Evolutionary conservation across 2,888 invertebrate species (phyloP), one percentile per base, ranked within the genome.

Genomic region (Drosophila peninsularis): DNA sequence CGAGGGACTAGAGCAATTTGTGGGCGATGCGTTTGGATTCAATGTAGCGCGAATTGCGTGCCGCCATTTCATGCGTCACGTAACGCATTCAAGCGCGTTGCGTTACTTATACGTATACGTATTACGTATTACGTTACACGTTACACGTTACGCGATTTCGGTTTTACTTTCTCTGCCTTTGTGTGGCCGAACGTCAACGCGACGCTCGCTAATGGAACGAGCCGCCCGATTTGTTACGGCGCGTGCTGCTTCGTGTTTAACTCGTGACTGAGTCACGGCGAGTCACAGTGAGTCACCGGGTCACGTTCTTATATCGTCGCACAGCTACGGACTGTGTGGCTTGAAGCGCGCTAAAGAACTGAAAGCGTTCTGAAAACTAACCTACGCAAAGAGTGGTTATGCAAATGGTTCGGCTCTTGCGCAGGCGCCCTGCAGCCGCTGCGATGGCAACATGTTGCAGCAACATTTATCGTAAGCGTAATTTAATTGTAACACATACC

Each of bases 1-100:
- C 69, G 69, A 30, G 19, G 30, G 62, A 75, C 89, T 83, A 83
- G 53, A 88, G 68, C 73, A 78, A 86, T 75, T 83, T 80, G 81
- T 75, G 76, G 80, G 56, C 56, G 83, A 68, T 77, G 83, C 77
- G 72, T 75, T 87, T 75, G 65, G 70, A 84, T 75, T 86, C 87
- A 84, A 84, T 84, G 83, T 88, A 84, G 81, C 83, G 83, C 87
- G 89, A 89, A 87, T 78, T 89, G 88, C 89, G 84, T 84, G 84
- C 84, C 82, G 88, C 88, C 88, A 89, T 85, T 79, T 89, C 85
- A 88, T 75, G 88, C 85, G 85, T 68, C 83, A 66, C 72, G 84
- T 74, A 66, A 78, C 76, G 87, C 84, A 81, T 71, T 76, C 78
- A 76, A 78, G 70, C 79, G 85, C 75, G 71, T 66, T 67, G 64